Evolutionary conservation across 1,140 invertebrate genomes (phyloP), one percentile per base, ranked within the genome.

Genomic region (Caenorhabditis elegans): DNA sequence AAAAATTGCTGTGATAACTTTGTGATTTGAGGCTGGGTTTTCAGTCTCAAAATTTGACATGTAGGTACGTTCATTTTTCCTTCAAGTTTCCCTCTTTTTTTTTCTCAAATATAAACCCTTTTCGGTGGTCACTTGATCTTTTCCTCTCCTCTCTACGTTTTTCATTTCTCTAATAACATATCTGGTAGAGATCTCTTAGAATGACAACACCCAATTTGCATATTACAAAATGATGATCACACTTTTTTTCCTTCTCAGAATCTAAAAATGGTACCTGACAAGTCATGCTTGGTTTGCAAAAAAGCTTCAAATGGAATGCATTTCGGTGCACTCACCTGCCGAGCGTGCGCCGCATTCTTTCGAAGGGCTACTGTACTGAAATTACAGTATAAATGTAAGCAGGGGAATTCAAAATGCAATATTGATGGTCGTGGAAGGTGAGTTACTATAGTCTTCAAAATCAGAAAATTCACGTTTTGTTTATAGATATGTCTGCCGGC

Each of bases 281-380:
- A 78, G 6, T 26, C 95, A 28, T 98, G 97, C 90, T 92, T 98
- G 46, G 96, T 98, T 1, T 98, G 96, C 90, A 96, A 96, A 0
- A 96, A 98, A 90, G 93, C 95, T 13, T 96, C 96, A 0, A 97
- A 96, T 15, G 96, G 96, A 10, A 98, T 97, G 90, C 97, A 98
- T 91, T 98, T 98, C 89, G 96, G 96, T 10, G 96, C 98, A 3
- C 95, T 96, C 19, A 97, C 90, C 4, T 98, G 96, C 90, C 96
- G 98, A 91, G 97, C 96, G 13, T 98, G 97, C 91, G 98, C 98
- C 92, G 96, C 96, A 36, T 98, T 98, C 92, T 98, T 83, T 36
- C 19, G 78, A 22, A 43, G 82, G 34, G 78, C 82, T 90, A 89
- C 92, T 92, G 86, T 91, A 95, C 95, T 95, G 87, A 98, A 98